Evolutionary conservation across 2,113 vertebrate species (phyloP).

Genomic region (Bubalus kerabau): DNA sequence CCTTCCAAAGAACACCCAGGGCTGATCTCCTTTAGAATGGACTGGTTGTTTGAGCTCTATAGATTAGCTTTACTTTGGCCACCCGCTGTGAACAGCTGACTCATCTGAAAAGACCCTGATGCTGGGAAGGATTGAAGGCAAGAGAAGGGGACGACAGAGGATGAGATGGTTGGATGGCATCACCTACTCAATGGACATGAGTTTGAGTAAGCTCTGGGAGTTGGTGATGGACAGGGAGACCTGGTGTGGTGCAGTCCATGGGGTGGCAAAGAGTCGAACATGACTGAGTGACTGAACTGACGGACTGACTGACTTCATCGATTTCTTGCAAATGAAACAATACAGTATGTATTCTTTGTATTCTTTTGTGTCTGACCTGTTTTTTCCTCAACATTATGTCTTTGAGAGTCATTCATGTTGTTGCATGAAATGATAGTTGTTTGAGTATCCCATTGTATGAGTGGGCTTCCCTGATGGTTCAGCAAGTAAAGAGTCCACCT

Average conservation of each 20-base stretch:
- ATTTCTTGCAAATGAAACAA: neutral
- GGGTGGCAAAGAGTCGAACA: neutral
- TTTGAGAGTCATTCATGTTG: neutral
- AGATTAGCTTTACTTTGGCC: neutral
- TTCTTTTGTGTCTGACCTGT: neutral
- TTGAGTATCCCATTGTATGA: neutral
- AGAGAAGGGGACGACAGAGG: neutral
- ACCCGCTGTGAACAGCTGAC: neutral
- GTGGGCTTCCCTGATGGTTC: neutral
- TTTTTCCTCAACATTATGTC: neutral
- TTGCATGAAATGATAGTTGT: neutral
- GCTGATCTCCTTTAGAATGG: too few relatives aligned
- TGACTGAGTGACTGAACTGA: neutral
- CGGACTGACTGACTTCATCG: neutral
- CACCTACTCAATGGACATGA: neutral
- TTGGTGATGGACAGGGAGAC: neutral
- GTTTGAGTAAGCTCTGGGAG: neutral
- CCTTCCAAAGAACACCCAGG: too few relatives aligned
- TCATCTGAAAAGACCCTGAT: neutral
- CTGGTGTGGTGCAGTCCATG: neutral
- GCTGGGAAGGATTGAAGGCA: neutral
- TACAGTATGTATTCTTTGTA: neutral
- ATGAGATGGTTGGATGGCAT: neutral
- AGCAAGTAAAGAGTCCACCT: neutral
- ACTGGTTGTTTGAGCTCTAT: neutral